phyloP scores from a whole-genome alignment of 2,888 invertebrate species.

The Elegia similella region DNA sequence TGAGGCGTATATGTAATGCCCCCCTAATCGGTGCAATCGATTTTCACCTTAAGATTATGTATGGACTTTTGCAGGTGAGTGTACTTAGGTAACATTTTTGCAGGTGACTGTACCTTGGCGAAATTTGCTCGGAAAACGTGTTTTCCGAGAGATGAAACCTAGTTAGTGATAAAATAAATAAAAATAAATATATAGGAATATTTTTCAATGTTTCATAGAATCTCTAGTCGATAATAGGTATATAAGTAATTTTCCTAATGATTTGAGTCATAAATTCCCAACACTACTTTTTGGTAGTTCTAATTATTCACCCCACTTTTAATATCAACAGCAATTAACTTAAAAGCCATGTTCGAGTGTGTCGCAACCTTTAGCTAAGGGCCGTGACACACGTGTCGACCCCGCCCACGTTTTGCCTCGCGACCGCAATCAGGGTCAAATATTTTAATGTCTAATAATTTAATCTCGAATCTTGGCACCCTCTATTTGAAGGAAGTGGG shows the following conservation, averaged over 20 bases:
- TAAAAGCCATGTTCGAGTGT: slow-evolving; percentile 69
- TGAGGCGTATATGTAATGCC: too few species aligned
- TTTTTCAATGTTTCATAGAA: too few species aligned
- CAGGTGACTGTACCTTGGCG: too few species aligned
- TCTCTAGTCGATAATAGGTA: too few species aligned
- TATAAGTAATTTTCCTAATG: not conserved
- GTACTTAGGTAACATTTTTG: too few species aligned
- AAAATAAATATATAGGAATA: too few species aligned
- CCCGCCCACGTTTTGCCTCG: slow-evolving; percentile 61
- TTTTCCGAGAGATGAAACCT: too few species aligned
- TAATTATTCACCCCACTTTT: slow-evolving; percentile 54
- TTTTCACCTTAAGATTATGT: too few species aligned
- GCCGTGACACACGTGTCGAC: slow-evolving; percentile 63
- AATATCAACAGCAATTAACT: slow-evolving; percentile 61
- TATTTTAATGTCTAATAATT: slow-evolving; percentile 24
- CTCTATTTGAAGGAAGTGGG: not conserved
- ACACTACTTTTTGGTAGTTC: slow-evolving; percentile 31
- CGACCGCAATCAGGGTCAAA: slow-evolving; percentile 44
- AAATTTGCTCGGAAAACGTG: too few species aligned
- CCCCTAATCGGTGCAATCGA: too few species aligned
- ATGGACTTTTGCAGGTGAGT: too few species aligned
- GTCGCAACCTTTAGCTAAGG: slow-evolving; percentile 70
- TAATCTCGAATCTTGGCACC: slow-evolving; percentile 19
- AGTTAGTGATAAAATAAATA: too few species aligned
- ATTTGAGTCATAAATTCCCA: slow-evolving; percentile 19